Conservation (phyloP, 2,888 invertebrate genomes). For the Mellilla xanthometata region DNA sequence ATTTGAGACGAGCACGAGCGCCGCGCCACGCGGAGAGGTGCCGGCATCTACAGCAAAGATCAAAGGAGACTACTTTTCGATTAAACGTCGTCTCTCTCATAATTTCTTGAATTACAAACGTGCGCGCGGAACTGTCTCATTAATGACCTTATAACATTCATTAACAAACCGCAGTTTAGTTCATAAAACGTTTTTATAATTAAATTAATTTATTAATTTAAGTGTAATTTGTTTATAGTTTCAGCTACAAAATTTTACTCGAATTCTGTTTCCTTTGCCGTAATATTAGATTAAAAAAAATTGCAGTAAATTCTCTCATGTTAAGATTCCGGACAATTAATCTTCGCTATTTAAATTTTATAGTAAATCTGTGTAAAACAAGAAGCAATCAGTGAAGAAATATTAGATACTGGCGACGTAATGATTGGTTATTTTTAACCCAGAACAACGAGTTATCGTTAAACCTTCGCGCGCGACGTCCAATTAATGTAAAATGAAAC, state of each 20-base stretch:
- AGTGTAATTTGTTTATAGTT: no score
- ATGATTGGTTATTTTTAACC: conserved; percentile 41
- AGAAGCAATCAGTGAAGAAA: not conserved
- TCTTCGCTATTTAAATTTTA: conserved; percentile 1
- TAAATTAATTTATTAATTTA: not conserved
- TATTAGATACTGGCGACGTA: conserved; percentile 25
- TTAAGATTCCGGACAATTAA: conserved; percentile 4
- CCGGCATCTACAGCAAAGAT: no score
- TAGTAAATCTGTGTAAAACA: conserved; percentile 8
- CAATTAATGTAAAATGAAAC: conserved; percentile 64
- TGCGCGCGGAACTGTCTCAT: conserved; percentile 36
- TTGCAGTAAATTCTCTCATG: conserved; percentile 1
- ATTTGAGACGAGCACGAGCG: conserved; percentile 47
- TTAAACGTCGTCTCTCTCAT: conserved; percentile 49
- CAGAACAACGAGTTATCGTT: conserved; percentile 49
- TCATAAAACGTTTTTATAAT: not conserved
- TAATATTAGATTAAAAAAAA: not conserved
- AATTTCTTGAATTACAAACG: conserved; percentile 45
- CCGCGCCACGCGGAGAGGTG: no score
- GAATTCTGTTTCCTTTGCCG: not conserved
- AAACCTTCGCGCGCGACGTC: conserved; percentile 51
- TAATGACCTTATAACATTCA: conserved; percentile 13
- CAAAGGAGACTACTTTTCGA: conserved; percentile 53
- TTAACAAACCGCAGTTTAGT: no score
- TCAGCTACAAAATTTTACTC: not conserved